Evolutionary conservation across 92 coral and sea anemone species (phyloP).

Genomic region (Palythoa caribaeorum): DNA sequence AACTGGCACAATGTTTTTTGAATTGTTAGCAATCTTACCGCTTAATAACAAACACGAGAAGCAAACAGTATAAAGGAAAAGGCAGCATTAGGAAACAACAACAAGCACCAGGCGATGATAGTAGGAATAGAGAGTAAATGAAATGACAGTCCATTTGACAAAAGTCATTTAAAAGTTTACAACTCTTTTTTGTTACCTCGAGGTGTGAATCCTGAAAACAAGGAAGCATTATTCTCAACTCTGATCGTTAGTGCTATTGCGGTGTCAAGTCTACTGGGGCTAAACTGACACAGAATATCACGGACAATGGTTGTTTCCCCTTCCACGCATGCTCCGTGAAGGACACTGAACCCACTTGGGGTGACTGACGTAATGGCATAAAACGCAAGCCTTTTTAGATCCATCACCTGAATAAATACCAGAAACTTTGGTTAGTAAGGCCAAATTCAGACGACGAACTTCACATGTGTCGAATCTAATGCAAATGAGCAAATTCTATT

Average conservation of each 20-base stretch:
- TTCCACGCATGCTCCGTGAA: slow-evolving; percentile 16
- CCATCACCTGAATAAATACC: slow-evolving; percentile 1
- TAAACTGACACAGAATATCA: slow-evolving; percentile 23
- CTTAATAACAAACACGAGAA: too few relatives aligned
- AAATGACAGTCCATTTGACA: too few relatives aligned
- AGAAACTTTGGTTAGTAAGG: not conserved
- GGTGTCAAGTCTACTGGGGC: slow-evolving; percentile 26
- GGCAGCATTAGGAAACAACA: too few relatives aligned
- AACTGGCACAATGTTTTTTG: too few relatives aligned
- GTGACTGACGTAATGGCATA: slow-evolving; percentile 26
- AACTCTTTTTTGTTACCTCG: not conserved
- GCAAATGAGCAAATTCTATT: too few relatives aligned
- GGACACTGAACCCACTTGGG: slow-evolving; percentile 18
- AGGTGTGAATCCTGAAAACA: slow-evolving; percentile 19
- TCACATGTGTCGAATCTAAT: too few relatives aligned
- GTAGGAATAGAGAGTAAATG: too few relatives aligned
- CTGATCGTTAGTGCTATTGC: slow-evolving; percentile 29
- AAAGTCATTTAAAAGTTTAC: too few relatives aligned
- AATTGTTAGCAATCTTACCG: too few relatives aligned
- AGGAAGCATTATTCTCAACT: slow-evolving; percentile 14
- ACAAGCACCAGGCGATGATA: too few relatives aligned
- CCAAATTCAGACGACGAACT: too few relatives aligned
- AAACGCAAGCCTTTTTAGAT: slow-evolving; percentile 11
- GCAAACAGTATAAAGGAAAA: too few relatives aligned
- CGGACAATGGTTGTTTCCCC: slow-evolving; percentile 11